A percentile compares a stretch with the other conserved stretches of the same genome.
Evolutionary conservation across 2,797 vertebrate species (phyloP).

Genomic region (Staurois parvus): DNA sequence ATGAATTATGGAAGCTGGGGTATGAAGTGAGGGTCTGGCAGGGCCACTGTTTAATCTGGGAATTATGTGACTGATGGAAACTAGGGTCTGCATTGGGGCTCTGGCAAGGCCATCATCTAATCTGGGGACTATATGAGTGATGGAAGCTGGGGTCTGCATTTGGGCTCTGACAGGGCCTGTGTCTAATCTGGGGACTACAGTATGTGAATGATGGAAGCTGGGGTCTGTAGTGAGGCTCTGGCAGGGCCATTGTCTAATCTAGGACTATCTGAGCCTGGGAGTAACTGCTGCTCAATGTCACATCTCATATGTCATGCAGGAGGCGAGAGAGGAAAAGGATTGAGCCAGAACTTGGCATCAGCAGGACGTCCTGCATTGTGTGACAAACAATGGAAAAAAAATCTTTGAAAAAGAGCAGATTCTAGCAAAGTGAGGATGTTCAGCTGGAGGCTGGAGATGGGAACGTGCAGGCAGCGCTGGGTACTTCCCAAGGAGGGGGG

Average conservation of each 20-base stretch:
- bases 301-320: constrained; percentile 57
- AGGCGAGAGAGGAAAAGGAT: constrained; percentile 55
- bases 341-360: constrained; percentile 60
- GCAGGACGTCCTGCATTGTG: constrained; percentile 60
- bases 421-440: constrained; percentile 60
- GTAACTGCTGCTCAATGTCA: constrained; percentile 57
- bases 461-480: constrained; percentile 35
- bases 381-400: constrained; percentile 63
- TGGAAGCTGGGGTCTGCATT: no score
- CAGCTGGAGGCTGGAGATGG: constrained; percentile 53
- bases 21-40: neutral
- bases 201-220: neutral
- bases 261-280: constrained; percentile 26
- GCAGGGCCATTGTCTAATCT: neutral
- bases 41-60: neutral
- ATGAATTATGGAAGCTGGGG: neutral
- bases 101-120: neutral
- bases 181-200: neutral
- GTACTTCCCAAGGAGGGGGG: constrained; percentile 21
- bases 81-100: neutral
- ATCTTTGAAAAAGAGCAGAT: constrained; percentile 62
- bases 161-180: neutral
- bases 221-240: neutral
- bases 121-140: constrained; percentile 6
- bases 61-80: neutral